Evolutionary conservation across 2,797 vertebrate genomes (phyloP).

Genomic region (Chaenodraco wilsoni): DNA sequence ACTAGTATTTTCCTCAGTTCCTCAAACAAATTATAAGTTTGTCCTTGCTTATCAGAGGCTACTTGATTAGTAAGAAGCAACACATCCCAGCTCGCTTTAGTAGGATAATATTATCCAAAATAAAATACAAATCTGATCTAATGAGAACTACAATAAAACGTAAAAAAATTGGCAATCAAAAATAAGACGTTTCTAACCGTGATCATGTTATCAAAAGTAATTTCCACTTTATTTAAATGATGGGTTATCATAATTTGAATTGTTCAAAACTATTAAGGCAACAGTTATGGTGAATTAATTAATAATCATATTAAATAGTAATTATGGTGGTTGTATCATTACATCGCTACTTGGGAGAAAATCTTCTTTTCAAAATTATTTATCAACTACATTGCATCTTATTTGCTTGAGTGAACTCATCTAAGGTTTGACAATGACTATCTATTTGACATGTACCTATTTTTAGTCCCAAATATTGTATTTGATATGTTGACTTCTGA

Average conservation of each 20-base stretch:
- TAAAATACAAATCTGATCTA: neutral
- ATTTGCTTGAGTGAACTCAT: neutral
- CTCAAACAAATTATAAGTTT: slow-evolving; percentile 25
- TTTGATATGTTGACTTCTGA: neutral
- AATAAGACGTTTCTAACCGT: neutral
- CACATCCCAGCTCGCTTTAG: slow-evolving; percentile 6
- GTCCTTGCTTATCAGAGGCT: slow-evolving; percentile 15
- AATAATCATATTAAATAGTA: neutral
- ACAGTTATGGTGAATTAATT: neutral
- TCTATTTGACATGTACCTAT: neutral
- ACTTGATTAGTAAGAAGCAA: slow-evolving; percentile 22
- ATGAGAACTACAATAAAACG: neutral
- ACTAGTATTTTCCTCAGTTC: slow-evolving; percentile 17
- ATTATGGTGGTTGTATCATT: neutral
- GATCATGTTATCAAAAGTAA: neutral
- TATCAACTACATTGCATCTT: neutral
- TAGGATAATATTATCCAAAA: neutral
- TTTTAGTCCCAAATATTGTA: neutral
- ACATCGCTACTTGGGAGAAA: neutral
- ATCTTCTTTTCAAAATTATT: neutral
- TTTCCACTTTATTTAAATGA: slow-evolving; percentile 1
- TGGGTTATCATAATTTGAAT: slow-evolving; percentile 7
- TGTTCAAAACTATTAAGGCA: slow-evolving; percentile 6
- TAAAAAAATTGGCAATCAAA: neutral
- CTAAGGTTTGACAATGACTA: neutral